phyloP scores from a whole-genome alignment of 2,113 vertebrate genomes.

The Cyphomyrus plagiostoma region DNA sequence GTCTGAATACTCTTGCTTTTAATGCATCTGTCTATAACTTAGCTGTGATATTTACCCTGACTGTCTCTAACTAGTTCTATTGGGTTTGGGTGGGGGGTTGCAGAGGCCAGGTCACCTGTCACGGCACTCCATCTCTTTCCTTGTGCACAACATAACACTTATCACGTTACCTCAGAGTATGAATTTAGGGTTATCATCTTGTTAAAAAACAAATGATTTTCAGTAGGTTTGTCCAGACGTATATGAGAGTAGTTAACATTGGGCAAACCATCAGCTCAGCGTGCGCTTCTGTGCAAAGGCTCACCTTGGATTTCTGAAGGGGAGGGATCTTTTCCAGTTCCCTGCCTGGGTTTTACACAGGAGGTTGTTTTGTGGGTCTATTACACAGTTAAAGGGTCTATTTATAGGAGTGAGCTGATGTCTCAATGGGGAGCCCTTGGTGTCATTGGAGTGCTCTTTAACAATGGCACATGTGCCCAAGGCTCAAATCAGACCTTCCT shows the following conservation, averaged over 20 bases:
- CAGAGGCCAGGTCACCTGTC: background rate
- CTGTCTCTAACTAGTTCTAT: background rate
- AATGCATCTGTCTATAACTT: background rate
- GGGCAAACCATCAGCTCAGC: background rate
- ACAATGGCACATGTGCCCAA: background rate
- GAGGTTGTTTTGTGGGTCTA: background rate
- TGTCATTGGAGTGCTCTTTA: background rate
- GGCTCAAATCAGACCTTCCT: background rate
- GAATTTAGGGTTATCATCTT: background rate
- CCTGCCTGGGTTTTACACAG: background rate
- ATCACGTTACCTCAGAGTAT: background rate
- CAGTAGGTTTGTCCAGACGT: background rate
- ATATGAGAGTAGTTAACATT: background rate
- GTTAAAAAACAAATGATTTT: background rate
- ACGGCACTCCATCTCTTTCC: background rate
- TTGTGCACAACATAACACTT: background rate
- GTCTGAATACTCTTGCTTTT: background rate
- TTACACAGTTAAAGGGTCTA: background rate
- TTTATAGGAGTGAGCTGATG: background rate
- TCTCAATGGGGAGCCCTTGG: background rate
- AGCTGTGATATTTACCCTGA: background rate
- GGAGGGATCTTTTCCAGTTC: background rate
- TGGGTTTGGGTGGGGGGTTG: background rate
- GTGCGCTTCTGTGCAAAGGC: background rate
- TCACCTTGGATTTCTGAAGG: background rate